Evolutionary conservation across 2,113 vertebrate species (phyloP).

Genomic region (Gila orcuttii): DNA sequence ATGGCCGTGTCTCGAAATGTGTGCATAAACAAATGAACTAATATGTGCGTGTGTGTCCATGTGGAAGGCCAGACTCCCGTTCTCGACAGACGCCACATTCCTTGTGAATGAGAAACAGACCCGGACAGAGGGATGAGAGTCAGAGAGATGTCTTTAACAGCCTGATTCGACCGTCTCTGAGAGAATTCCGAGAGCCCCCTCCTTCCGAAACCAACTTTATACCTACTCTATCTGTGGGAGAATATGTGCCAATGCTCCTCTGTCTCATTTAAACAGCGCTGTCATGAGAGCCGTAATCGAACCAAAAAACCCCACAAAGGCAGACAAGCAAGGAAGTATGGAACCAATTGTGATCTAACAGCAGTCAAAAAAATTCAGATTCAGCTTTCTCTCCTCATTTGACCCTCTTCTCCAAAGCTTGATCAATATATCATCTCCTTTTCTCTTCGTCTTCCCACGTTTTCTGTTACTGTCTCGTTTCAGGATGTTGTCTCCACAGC

Average conservation of each 20-base stretch:
- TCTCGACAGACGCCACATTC: slow-evolving; percentile 74
- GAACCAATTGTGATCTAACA: slow-evolving; percentile 70
- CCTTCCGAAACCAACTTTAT: slow-evolving; percentile 32
- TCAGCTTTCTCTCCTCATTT: slow-evolving; percentile 44
- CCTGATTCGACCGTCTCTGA: not conserved
- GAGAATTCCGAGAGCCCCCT: slow-evolving; percentile 25
- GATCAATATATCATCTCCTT: slow-evolving; percentile 35
- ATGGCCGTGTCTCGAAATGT: slow-evolving; percentile 58
- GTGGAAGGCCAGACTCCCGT: slow-evolving; percentile 55
- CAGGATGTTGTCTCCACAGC: slow-evolving; percentile 3
- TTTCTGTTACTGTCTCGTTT: not conserved
- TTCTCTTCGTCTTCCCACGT: not conserved
- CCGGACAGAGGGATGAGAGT: slow-evolving; percentile 38
- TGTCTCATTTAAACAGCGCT: slow-evolving; percentile 42
- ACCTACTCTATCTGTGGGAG: slow-evolving; percentile 57
- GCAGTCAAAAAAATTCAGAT: slow-evolving; percentile 58
- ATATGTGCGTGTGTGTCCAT: slow-evolving; percentile 27
- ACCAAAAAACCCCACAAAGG: slow-evolving; percentile 36
- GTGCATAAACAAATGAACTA: slow-evolving; percentile 21
- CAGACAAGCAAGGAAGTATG: slow-evolving; percentile 59
- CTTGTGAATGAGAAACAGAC: slow-evolving; percentile 73
- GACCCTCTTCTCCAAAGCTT: slow-evolving; percentile 26
- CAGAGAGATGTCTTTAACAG: slow-evolving; percentile 50
- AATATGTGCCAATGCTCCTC: slow-evolving; percentile 44
- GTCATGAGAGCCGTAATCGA: slow-evolving; percentile 37